phyloP scores from a whole-genome alignment of 2,888 invertebrate species.

The Adelphocoris suturalis region DNA sequence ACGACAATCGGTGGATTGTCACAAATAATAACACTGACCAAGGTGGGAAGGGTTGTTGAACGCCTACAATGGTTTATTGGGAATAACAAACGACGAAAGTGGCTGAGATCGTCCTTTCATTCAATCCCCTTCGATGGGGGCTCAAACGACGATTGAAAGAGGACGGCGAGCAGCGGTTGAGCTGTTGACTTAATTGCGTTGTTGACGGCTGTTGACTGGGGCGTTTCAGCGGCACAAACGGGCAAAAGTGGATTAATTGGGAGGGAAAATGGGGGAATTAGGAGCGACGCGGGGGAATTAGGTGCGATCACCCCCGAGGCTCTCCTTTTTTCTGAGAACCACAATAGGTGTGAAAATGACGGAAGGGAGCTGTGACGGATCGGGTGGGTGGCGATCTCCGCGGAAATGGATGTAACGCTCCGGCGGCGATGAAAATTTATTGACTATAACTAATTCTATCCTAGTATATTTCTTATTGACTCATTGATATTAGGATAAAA shows the following conservation, averaged over 20 bases:
- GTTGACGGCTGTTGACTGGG: conserved; percentile 32
- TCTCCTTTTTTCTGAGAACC: neutral
- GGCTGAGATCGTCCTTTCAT: conserved; percentile 12
- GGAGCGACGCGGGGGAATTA: neutral
- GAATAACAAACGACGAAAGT: neutral
- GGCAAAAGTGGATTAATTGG: conserved; percentile 17
- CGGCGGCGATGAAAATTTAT: conserved; percentile 7
- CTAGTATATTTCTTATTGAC: neutral
- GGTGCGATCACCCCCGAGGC: neutral
- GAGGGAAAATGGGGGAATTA: neutral
- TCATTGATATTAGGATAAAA: neutral
- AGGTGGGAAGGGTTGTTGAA: conserved; percentile 9
- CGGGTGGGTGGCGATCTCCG: neutral
- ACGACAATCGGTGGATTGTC: too few relatives aligned
- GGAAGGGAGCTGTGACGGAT: conserved; percentile 1
- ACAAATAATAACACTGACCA: neutral
- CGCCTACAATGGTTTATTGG: neutral
- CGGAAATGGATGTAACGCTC: neutral
- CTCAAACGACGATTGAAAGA: neutral
- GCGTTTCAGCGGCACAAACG: conserved; percentile 29
- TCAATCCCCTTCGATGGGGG: conserved; percentile 4
- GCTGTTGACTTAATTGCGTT: conserved; percentile 40
- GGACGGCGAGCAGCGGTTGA: conserved; percentile 9
- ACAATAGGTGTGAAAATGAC: conserved; percentile 17
- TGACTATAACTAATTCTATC: conserved; percentile 7